A percentile compares a stretch with the other conserved stretches of the same genome.
These are phyloP conservation scores for Stenodema calcarata DNA, from an alignment of 2,888 invertebrate genomes.

Conservation along the genomic window DNA sequence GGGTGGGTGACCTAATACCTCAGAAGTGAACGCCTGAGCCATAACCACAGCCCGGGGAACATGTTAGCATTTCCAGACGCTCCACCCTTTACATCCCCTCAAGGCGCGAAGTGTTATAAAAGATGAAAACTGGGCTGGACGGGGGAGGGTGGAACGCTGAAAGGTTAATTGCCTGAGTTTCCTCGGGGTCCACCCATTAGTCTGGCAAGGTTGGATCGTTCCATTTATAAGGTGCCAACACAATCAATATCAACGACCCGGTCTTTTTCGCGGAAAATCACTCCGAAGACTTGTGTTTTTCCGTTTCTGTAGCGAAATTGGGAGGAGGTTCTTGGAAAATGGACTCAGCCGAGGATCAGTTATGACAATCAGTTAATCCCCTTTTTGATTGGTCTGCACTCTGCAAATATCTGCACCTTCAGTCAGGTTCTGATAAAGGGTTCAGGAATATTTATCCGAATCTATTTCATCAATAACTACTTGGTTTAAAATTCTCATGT, in stretches of 20 bases:
- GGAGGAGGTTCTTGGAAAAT: no score
- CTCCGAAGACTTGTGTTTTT: background rate
- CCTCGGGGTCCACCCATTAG: constrained; percentile 33
- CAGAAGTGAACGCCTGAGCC: background rate
- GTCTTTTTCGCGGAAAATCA: background rate
- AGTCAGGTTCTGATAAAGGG: no score
- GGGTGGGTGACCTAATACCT: background rate
- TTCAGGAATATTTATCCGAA: no score
- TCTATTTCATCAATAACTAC: no score
- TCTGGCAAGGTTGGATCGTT: constrained; percentile 28
- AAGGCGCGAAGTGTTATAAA: constrained; percentile 8
- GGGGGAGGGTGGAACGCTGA: background rate
- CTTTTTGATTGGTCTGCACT: no score
- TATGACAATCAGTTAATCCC: no score
- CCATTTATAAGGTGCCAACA: constrained; percentile 34
- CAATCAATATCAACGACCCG: constrained; percentile 14
- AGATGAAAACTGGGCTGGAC: background rate
- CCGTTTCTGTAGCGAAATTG: no score
- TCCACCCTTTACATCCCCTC: background rate
- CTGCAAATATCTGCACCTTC: no score
- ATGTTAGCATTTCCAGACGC: background rate
- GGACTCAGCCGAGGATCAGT: no score
- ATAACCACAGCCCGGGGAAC: background rate
- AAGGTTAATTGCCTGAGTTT: constrained; percentile 45
- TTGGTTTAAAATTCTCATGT: no score